A percentile compares a stretch with the other conserved stretches of the same genome.
These are phyloP conservation scores for Symphodus melops DNA, from an alignment of 2,113 vertebrate genomes.

Conservation along the genomic window DNA sequence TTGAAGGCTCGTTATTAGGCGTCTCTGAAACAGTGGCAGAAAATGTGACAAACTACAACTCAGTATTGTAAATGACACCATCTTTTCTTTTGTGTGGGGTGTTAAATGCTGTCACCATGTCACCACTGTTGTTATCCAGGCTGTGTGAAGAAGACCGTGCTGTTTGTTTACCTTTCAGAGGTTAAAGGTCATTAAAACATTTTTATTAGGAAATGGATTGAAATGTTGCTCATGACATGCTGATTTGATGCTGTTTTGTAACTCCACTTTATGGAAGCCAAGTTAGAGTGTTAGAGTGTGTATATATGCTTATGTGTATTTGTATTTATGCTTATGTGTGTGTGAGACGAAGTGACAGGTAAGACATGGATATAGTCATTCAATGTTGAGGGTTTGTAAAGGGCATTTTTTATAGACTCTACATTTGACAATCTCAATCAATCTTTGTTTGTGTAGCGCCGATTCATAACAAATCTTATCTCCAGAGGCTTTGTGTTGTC, in stretches of 20 bases:
- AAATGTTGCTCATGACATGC: background rate
- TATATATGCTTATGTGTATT: background rate
- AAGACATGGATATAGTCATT: background rate
- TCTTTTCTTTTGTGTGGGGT: background rate
- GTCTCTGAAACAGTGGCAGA: background rate
- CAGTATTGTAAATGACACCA: background rate
- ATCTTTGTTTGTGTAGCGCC: too few species aligned
- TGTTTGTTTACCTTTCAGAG: background rate
- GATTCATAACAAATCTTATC: too few species aligned
- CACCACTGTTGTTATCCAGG: background rate
- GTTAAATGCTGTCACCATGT: background rate
- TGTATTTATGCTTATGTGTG: background rate
- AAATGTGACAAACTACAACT: background rate
- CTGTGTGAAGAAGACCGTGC: background rate
- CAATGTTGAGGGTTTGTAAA: background rate
- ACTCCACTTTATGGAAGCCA: too few species aligned
- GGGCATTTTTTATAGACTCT: background rate
- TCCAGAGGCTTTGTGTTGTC: too few species aligned
- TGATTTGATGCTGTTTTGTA: conserved; percentile 2
- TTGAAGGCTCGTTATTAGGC: background rate
- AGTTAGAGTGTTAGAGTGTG: background rate
- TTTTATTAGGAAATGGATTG: too few species aligned
- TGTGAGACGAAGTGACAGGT: background rate
- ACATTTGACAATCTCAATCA: background rate
- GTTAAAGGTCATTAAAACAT: too few species aligned